Conservation (phyloP, 2,113 vertebrate species). For the Megatriorchis doriae region DNA sequence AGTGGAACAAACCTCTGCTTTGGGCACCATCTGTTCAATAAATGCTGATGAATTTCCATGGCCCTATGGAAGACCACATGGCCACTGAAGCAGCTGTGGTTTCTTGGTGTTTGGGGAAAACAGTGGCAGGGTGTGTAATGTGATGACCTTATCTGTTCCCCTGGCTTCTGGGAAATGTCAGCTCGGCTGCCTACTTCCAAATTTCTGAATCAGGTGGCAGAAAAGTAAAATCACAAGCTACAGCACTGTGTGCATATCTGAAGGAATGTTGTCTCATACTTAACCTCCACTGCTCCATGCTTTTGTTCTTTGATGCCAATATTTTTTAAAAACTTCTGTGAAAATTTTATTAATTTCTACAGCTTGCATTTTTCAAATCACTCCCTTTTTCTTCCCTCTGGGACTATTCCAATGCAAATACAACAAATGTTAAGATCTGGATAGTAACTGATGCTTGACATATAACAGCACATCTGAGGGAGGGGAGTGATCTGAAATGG, state of each 20-base stretch:
- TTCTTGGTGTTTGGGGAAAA: background rate
- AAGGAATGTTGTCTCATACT: background rate
- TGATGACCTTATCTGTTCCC: background rate
- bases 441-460: background rate
- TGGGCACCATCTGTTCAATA: background rate
- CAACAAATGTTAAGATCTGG: accelerated
- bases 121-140: background rate
- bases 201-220: background rate
- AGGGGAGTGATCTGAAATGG: background rate
- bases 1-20: background rate
- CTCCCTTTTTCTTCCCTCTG: background rate
- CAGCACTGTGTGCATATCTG: background rate
- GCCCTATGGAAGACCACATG: accelerated
- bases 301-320: background rate
- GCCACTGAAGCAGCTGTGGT: background rate
- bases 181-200: background rate
- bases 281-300: background rate
- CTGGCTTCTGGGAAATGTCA: background rate
- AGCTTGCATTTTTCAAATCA: background rate
- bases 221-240: background rate
- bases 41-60: background rate
- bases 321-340: background rate
- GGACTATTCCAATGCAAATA: background rate
- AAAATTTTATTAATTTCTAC: background rate
- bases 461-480: background rate